Base-by-base conservation (phyloP, 2,888 invertebrate species). In the Tetheella fluctuosa region DNA sequence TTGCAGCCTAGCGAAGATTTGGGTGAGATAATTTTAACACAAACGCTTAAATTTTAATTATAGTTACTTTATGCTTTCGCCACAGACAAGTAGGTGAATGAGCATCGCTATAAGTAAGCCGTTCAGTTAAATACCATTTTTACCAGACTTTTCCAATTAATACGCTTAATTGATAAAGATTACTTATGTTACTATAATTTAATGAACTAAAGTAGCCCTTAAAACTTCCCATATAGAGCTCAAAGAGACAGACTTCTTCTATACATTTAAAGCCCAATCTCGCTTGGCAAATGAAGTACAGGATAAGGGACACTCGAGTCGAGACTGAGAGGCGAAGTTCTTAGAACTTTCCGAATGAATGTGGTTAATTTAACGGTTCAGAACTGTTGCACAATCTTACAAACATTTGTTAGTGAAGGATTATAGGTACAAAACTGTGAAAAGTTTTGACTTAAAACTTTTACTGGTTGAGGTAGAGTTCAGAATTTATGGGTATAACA, bases 281-380 rank as follows among this genome's bases (percentile, higher is more conserved):
- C 64, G 23, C 34, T 37, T 23, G 17, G 55, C 55, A 23, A 55
- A 72, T 78, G 80, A 80, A 85, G 83, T 81, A 83, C 76, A 73
- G 75, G 74, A 74, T 79, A 76, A 80, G 79, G 78, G 79, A 48
- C 76, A 77, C 82, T 83, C 77, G 69, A 79, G 74, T 83, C 77
- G 69, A 79, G 74, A 64, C 67, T 62, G 73, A 73, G 74, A 74
- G 71, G 75, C 78, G 70, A 84, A 85, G 76, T 89, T 88, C 84
- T 71, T 60, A 81, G 84, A 88, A 90, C 77, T 85, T 88, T 81
- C 76, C 74, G 77, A 86, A 85, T 84, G 81, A 86, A 85, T 86
- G 86, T 86, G 81, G 81, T 86, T 89, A 86, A 87, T 86, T 85
- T 84, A 85, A 85, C 83, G 81, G 81, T 77, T 80, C 77, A 71